Percentiles rank a stretch among this genome's conserved stretches.
Conservation (phyloP, 2,113 vertebrate species). For the Turnix velox region DNA sequence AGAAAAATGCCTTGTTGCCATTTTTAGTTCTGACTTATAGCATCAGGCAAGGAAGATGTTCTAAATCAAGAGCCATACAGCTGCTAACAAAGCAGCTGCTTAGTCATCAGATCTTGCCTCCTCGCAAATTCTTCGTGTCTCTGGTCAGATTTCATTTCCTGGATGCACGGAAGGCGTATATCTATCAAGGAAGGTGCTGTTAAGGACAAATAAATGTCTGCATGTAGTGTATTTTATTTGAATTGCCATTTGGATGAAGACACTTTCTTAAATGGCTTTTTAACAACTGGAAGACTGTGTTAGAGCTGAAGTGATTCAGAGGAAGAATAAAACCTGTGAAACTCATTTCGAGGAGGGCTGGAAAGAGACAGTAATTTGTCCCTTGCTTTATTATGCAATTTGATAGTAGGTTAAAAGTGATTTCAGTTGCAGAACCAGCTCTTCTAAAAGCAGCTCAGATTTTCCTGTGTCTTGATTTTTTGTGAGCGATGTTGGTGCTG, state of each 20-base stretch:
- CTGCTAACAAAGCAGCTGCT: constrained; percentile 6
- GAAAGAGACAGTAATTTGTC: neutral
- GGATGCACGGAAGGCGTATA: neutral
- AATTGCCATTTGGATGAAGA: neutral
- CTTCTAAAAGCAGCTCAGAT: neutral
- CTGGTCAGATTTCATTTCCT: neutral
- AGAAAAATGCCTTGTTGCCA: neutral
- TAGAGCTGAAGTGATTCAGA: neutral
- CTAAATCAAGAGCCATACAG: neutral
- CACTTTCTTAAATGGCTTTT: constrained; percentile 21
- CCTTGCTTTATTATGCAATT: neutral
- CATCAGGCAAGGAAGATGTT: neutral
- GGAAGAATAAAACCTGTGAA: neutral
- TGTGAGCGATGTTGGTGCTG: neutral
- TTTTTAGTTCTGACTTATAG: neutral
- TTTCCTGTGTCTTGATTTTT: neutral
- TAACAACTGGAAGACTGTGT: neutral
- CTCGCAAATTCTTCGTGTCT: neutral
- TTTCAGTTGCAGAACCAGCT: neutral
- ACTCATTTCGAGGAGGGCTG: neutral
- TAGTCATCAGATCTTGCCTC: neutral
- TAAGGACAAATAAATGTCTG: neutral
- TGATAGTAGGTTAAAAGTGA: neutral
- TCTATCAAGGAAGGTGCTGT: neutral
- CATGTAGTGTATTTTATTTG: neutral